These are phyloP conservation scores for Cydia splendana DNA, from an alignment of 1,140 invertebrate genomes.

Conservation along the genomic window DNA sequence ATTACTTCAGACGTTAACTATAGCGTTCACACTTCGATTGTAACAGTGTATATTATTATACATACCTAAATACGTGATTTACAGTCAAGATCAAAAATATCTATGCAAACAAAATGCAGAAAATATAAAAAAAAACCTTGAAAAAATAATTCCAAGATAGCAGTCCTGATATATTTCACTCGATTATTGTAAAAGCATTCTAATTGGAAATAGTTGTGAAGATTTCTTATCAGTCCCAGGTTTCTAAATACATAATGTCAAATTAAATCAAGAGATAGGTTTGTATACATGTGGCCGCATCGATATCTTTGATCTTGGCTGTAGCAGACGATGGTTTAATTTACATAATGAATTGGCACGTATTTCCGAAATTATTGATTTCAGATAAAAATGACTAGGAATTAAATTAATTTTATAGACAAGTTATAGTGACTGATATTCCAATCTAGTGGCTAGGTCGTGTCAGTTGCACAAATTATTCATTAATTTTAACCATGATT, in stretches of 20 bases:
- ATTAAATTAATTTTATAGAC: conserved; percentile 8
- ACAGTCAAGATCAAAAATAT: conserved; percentile 6
- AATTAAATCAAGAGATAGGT: too few species aligned
- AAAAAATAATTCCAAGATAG: too few species aligned
- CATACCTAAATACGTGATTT: conserved; percentile 22
- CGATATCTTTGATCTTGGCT: neutral
- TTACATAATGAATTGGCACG: conserved; percentile 27
- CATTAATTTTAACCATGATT: neutral
- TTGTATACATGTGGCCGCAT: neutral
- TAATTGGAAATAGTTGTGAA: too few species aligned
- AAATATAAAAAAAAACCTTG: neutral
- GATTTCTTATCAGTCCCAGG: too few species aligned
- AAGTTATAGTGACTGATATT: conserved; percentile 13
- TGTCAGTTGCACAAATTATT: neutral
- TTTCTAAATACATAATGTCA: too few species aligned
- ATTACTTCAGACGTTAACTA: conserved; percentile 60
- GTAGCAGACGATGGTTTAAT: conserved; percentile 6
- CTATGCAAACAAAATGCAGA: neutral
- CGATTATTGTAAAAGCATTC: too few species aligned
- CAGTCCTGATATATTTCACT: too few species aligned
- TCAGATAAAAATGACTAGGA: conserved; percentile 14
- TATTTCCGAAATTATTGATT: conserved; percentile 8
- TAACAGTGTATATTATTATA: conserved; percentile 34
- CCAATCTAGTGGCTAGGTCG: conserved; percentile 5
- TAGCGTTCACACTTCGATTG: conserved; percentile 48